These are phyloP conservation scores for Brassicogethes aeneus DNA, from an alignment of 2,888 invertebrate species.

Conservation along the genomic window DNA sequence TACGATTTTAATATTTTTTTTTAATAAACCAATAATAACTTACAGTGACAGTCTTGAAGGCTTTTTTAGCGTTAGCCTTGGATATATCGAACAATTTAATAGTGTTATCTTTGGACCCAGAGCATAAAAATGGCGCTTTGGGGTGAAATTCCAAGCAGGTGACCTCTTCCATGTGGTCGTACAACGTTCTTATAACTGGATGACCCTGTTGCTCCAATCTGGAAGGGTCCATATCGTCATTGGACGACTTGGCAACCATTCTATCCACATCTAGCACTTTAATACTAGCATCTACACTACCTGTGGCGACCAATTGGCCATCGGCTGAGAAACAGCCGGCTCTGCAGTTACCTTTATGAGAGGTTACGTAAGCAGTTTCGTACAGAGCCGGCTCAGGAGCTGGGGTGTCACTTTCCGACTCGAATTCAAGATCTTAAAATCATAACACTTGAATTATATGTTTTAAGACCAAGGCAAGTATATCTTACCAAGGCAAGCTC, in stretches of 20 bases:
- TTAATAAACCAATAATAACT: no score
- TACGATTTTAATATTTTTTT: conserved; percentile 5
- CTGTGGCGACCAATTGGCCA: conserved; percentile 94
- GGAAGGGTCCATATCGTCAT: conserved; percentile 74
- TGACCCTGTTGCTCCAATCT: conserved; percentile 88
- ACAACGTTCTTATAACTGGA: conserved; percentile 94
- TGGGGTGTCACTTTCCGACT: conserved; percentile 85
- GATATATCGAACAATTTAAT: conserved; percentile 97
- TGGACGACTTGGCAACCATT: conserved; percentile 97
- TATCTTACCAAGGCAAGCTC: conserved; percentile 57
- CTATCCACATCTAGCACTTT: conserved; percentile 99
- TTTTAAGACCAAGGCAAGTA: no score
- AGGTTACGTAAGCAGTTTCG: conserved; percentile 97
- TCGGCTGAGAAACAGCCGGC: conserved; percentile 94
- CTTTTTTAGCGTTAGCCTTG: conserved; percentile 97
- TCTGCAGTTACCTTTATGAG: conserved; percentile 93
- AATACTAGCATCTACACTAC: conserved; percentile 96
- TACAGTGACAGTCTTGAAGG: conserved; percentile 88
- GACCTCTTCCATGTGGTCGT: conserved; percentile 97
- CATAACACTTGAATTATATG: no score
- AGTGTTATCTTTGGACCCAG: conserved; percentile 89
- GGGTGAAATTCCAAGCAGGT: conserved; percentile 97
- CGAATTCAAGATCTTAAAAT: conserved; percentile 79
- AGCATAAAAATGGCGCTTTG: conserved; percentile 85
- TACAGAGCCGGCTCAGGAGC: conserved; percentile 96